These are phyloP conservation scores for Muscidifurax raptorellus DNA, from an alignment of 1,140 invertebrate genomes.

Conservation along the genomic window DNA sequence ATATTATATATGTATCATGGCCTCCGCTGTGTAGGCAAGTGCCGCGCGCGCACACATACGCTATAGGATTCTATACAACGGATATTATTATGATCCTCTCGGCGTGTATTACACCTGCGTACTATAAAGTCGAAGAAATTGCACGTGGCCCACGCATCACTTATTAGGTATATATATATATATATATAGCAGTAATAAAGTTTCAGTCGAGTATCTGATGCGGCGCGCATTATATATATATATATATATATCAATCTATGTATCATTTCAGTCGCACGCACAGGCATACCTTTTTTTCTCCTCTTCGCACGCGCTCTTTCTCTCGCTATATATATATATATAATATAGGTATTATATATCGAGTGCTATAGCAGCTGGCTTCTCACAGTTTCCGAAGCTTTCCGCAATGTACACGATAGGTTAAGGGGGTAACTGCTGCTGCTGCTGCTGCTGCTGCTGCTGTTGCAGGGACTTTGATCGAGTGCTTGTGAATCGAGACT, in stretches of 20 bases:
- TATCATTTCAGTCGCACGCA: not conserved
- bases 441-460: too few species aligned
- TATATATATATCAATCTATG: not conserved
- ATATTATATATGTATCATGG: too few species aligned
- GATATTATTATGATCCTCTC: too few species aligned
- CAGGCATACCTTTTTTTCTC: not conserved
- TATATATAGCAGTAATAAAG: not conserved
- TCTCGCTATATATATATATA: too few species aligned
- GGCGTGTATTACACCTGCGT: too few species aligned
- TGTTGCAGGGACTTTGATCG: slow-evolving; percentile 25
- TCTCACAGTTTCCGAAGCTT: not conserved
- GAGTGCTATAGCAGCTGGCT: not conserved
- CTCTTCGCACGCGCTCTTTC: too few species aligned
- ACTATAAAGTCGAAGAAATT: too few species aligned
- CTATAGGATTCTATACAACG: too few species aligned
- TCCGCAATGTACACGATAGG: slow-evolving; percentile 21
- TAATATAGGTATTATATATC: too few species aligned
- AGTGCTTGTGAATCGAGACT: not conserved
- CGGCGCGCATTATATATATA: not conserved
- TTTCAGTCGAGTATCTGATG: slow-evolving; percentile 2
- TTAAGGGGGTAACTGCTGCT: not conserved
- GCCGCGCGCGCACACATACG: too few species aligned
- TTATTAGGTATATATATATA: not conserved
- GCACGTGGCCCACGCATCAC: not conserved
- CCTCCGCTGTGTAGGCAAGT: too few species aligned